Conservation (phyloP, 2,113 vertebrate species). For the Ptilonorhynchus violaceus region DNA sequence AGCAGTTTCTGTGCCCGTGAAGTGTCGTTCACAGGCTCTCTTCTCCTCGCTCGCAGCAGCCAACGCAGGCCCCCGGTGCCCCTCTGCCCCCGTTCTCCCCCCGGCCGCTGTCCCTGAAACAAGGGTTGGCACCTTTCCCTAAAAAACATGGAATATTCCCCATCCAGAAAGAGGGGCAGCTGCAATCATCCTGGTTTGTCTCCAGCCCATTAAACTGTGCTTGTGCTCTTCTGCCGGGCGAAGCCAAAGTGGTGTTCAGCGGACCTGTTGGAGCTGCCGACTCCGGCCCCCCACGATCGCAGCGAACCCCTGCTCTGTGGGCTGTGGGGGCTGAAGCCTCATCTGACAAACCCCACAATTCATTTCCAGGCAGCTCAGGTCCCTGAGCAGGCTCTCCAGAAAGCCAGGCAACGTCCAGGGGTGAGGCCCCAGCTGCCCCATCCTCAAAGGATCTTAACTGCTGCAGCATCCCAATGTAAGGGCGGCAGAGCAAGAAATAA, state of each 20-base stretch:
- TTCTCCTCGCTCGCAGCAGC: neutral
- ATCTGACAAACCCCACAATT: rapidly evolving
- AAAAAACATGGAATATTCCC: neutral
- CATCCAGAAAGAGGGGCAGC: neutral
- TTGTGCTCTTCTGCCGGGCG: too few species aligned
- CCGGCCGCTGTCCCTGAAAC: neutral
- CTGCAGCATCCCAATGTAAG: neutral
- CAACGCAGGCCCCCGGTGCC: neutral
- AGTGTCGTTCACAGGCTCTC: neutral
- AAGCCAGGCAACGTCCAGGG: neutral
- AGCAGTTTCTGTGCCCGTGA: neutral
- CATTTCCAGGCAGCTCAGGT: neutral
- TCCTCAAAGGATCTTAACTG: neutral
- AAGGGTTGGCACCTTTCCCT: neutral
- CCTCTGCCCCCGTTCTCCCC: neutral
- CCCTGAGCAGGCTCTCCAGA: neutral
- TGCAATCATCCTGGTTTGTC: neutral
- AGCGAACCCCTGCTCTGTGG: neutral
- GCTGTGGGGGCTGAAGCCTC: neutral
- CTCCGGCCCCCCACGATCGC: rapidly evolving
- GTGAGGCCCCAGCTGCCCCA: neutral
- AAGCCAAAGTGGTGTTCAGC: neutral
- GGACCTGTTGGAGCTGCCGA: rapidly evolving
- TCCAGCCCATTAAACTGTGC: neutral
- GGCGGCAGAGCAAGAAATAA: neutral